phyloP scores from a whole-genome alignment of 2,888 invertebrate species.

The Ormia ochracea region DNA sequence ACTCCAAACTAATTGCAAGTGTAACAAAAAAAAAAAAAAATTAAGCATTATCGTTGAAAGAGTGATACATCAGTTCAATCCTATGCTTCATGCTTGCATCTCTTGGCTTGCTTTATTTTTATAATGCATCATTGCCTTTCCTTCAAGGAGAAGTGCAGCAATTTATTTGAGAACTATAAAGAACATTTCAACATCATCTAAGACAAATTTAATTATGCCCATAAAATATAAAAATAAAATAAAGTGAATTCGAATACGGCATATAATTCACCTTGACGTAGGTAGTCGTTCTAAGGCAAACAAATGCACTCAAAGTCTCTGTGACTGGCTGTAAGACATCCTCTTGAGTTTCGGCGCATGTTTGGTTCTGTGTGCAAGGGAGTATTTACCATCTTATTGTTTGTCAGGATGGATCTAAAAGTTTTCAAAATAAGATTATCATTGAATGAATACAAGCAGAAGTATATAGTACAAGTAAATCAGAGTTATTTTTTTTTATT shows the following conservation, averaged over 20 bases:
- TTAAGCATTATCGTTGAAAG: no score
- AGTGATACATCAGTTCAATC: neutral
- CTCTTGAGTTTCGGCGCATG: neutral
- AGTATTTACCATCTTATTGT: conserved; percentile 32
- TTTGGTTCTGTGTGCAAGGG: conserved; percentile 7
- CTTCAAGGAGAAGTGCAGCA: neutral
- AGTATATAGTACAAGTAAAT: conserved; percentile 54
- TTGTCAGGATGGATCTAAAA: conserved; percentile 49
- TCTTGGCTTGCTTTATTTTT: neutral
- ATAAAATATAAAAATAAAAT: conserved; percentile 1
- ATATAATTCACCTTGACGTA: conserved; percentile 42
- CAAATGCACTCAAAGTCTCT: neutral
- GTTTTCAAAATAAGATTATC: conserved; percentile 59
- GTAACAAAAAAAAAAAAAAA: no score
- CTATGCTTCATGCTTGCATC: neutral
- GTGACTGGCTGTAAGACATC: neutral
- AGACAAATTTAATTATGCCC: conserved; percentile 31
- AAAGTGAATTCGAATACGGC: conserved; percentile 7
- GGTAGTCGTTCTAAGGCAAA: neutral
- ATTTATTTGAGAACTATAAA: conserved; percentile 21
- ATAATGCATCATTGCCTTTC: neutral
- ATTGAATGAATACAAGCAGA: conserved; percentile 30
- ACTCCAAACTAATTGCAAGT: no score
- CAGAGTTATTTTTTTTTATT: conserved; percentile 57
- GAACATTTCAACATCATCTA: conserved; percentile 9